A percentile compares a stretch with the other conserved stretches of the same genome.
These are phyloP conservation scores for Cromileptes altivelis DNA, from an alignment of 2,113 vertebrate genomes.

Conservation along the genomic window DNA sequence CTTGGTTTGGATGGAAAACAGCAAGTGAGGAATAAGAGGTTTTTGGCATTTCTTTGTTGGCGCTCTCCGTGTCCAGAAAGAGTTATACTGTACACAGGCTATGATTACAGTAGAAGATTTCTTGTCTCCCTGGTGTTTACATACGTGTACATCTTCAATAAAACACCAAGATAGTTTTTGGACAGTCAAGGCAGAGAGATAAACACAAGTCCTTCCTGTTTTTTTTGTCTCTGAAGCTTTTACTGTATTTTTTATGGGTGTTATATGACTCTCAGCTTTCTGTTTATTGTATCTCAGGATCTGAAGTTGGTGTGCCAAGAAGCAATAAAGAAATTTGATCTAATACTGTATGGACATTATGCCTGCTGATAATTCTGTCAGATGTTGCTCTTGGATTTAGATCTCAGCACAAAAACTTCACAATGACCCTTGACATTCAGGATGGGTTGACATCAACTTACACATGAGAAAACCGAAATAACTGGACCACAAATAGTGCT, in stretches of 20 bases:
- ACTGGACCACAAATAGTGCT: background rate
- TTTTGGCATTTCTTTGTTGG: background rate
- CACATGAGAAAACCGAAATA: background rate
- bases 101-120: conserved; percentile 35
- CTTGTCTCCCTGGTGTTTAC: conserved; percentile 39
- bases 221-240: background rate
- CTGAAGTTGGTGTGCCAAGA: background rate
- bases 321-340: background rate
- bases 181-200: background rate
- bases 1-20: conserved; percentile 33
- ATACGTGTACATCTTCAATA: conserved; percentile 30
- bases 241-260: background rate
- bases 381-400: background rate
- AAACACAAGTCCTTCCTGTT: background rate
- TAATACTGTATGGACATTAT: background rate
- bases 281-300: conserved; percentile 15
- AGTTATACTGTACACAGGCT: background rate
- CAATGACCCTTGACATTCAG: background rate
- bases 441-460: background rate
- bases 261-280: background rate
- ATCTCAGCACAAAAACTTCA: background rate
- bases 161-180: conserved; percentile 41
- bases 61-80: background rate
- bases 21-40: background rate
- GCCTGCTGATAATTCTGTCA: background rate